These are phyloP conservation scores for Malurus splendens DNA, from an alignment of 2,797 vertebrate genomes.

Conservation along the genomic window DNA sequence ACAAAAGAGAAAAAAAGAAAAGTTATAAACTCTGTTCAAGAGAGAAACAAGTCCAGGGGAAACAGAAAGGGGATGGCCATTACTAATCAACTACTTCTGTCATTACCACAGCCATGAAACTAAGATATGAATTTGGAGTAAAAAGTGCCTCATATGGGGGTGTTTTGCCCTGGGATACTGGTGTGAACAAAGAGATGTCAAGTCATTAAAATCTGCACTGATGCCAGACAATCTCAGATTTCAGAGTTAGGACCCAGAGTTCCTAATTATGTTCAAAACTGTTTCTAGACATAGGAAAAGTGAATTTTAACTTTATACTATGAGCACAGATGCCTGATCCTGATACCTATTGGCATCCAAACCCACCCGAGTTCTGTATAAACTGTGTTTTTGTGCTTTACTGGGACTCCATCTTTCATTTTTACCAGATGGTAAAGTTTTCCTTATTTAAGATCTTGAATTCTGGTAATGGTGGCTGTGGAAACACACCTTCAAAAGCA, in stretches of 20 bases:
- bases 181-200: constrained; percentile 33
- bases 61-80: background rate
- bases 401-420: background rate
- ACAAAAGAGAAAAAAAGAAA: background rate
- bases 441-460: background rate
- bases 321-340: background rate
- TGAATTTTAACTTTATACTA: background rate
- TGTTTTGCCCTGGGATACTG: constrained; percentile 15
- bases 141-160: background rate
- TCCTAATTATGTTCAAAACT: constrained; percentile 1
- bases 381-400: background rate
- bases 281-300: background rate
- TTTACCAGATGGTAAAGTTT: background rate
- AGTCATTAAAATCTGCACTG: background rate
- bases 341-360: background rate
- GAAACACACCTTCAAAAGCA: background rate
- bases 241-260: background rate
- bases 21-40: background rate
- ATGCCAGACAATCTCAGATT: constrained; percentile 14
- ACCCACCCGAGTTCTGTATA: background rate
- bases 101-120: background rate
- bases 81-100: constrained; percentile 18
- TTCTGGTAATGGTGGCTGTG: background rate
- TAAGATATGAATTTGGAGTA: background rate
- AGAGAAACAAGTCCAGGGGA: background rate